Base-by-base conservation (phyloP, 2,888 invertebrate genomes). In the Thera obeliscata region DNA sequence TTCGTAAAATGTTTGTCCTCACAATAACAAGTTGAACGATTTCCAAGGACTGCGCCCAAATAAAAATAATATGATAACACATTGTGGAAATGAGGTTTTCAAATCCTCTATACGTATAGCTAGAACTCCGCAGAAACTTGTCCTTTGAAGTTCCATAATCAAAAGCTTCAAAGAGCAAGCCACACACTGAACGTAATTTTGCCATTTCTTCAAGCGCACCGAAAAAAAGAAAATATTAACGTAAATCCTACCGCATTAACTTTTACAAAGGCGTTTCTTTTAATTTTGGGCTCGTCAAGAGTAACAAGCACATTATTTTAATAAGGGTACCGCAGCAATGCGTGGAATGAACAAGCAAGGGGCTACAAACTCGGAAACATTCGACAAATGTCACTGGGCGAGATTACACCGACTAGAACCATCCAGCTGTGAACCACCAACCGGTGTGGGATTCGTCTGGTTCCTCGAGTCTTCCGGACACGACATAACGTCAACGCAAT, bases 221-320 rank as follows among this genome's bases (percentile, higher is more conserved):
- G 36, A 22, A 46, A 36, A 52, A 52, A 50, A 54, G 36, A 33
- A 57, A 56, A 57, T 22, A 33, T 52, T 43, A 64, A 7, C 38
- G 38, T 43, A 52, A 58, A 52, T 64, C 36, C 52, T 8, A 36
- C 36, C 54, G 36, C 33, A 57, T 60, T 60, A 38, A 56, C 65
- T 56, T 59, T 60, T 33, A 54, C 60, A 56, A 41, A 66, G 61
- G 48, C 41, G 56, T 56, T 65, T 65, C 60, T 65, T 65, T 65
- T 60, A 60, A 60, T 65, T 61, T 61, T 56, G 6, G 35, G 49
- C 56, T 56, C 63, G 49, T 38, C 46, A 33, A 50, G 43, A 55
- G 65, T 41, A 61, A 62, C 61, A 50, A 59, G 60, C 63, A 64
- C 63, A 50, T 67, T 67, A 63, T 67, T 63, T 67, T 63, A 67